Evolutionary conservation across 2,888 invertebrate species (phyloP).

Genomic region (Caenorhabditis parvicauda): DNA sequence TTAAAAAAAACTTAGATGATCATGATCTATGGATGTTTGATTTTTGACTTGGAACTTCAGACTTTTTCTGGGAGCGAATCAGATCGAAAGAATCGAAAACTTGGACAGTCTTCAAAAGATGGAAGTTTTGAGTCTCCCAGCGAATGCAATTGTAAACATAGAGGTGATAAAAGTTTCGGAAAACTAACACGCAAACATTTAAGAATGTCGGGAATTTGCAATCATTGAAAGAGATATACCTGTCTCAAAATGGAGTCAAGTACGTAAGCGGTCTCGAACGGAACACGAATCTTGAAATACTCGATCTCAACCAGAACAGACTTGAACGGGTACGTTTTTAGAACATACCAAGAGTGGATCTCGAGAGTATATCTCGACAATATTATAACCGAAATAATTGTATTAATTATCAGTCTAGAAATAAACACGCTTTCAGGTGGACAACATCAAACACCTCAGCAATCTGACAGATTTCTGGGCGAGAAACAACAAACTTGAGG

Average conservation of each 20-base stretch:
- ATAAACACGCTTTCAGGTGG: no score
- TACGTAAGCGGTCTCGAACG: constrained; percentile 74
- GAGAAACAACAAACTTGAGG: constrained; percentile 41
- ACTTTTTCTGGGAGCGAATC: constrained; percentile 91
- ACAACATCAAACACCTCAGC: constrained; percentile 39
- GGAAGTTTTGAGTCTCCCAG: constrained; percentile 43
- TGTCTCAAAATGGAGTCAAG: constrained; percentile 87
- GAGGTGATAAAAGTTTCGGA: constrained; percentile 10
- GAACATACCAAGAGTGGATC: no score
- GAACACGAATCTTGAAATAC: constrained; percentile 39
- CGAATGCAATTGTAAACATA: constrained; percentile 37
- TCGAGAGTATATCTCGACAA: no score
- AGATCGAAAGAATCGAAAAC: constrained; percentile 78
- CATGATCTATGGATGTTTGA: neutral
- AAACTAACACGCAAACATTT: constrained; percentile 64
- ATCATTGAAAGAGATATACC: constrained; percentile 81
- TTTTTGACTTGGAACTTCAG: constrained; percentile 48
- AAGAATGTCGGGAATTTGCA: constrained; percentile 76
- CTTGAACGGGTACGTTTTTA: no score
- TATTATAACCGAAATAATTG: no score
- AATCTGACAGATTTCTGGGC: constrained; percentile 55
- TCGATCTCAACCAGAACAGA: constrained; percentile 54
- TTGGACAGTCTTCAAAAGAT: constrained; percentile 31
- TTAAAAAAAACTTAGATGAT: neutral
- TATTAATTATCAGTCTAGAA: no score